Evolutionary conservation across 2,113 vertebrate genomes (phyloP).

Genomic region (Amphiprion percula): DNA sequence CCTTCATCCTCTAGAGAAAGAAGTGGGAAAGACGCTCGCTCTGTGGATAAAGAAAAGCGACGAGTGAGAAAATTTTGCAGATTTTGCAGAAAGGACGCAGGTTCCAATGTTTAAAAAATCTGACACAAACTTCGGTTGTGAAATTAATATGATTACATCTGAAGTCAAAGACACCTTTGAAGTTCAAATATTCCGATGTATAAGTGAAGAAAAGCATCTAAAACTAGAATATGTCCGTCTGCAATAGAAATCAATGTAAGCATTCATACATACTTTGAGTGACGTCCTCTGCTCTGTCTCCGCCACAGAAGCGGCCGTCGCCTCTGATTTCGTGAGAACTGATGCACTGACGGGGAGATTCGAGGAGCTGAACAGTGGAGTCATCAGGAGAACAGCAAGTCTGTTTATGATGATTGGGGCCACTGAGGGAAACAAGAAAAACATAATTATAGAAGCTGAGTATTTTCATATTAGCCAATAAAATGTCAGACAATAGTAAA

Average conservation of each 20-base stretch:
- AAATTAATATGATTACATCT: too few species aligned
- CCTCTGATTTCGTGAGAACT: conserved; percentile 66
- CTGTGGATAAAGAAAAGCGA: conserved; percentile 14
- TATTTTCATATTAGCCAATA: neutral
- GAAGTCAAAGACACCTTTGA: too few species aligned
- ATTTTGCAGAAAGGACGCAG: too few species aligned
- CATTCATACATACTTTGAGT: conserved; percentile 58
- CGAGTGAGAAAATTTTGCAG: conserved; percentile 1
- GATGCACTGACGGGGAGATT: conserved; percentile 77
- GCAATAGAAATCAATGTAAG: neutral
- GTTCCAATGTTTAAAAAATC: too few species aligned
- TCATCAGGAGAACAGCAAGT: conserved; percentile 84
- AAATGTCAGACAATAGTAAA: neutral
- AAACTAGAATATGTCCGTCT: neutral
- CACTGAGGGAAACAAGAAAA: conserved; percentile 55
- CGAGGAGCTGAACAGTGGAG: conserved; percentile 85
- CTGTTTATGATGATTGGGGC: conserved; percentile 69
- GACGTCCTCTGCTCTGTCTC: conserved; percentile 26
- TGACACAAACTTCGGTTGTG: too few species aligned
- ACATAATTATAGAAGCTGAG: neutral
- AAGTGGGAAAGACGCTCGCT: conserved; percentile 85
- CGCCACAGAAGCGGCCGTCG: conserved; percentile 29
- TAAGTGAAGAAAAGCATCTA: too few species aligned
- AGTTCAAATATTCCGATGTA: too few species aligned
- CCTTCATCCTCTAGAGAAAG: conserved; percentile 87